A percentile compares a stretch with the other conserved stretches of the same genome.
Conservation (phyloP, 2,113 vertebrate genomes). For the Sarotherodon lohbergeri region DNA sequence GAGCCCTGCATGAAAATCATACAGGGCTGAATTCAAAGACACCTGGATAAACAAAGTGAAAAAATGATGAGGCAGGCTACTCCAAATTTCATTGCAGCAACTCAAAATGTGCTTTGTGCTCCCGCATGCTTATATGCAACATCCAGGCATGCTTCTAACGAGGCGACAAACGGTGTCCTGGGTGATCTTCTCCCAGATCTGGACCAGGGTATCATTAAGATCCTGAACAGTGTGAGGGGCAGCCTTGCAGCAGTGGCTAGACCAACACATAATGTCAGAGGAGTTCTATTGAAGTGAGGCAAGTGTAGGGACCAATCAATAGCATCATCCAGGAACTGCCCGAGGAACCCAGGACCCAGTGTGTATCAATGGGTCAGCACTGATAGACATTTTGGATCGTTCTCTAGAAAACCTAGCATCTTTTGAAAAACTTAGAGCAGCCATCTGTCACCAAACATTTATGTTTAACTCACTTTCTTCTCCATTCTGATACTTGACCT, state of each 20-base stretch:
- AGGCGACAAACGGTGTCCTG: neutral
- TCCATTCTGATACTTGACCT: neutral
- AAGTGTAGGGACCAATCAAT: neutral
- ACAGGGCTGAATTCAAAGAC: neutral
- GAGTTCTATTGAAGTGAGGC: neutral
- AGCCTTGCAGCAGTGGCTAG: neutral
- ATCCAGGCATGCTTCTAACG: neutral
- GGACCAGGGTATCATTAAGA: neutral
- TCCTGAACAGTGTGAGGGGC: neutral
- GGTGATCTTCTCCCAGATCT: neutral
- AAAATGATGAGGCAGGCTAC: neutral
- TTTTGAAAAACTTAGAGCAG: neutral
- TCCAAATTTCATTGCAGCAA: neutral
- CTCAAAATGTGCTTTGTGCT: neutral
- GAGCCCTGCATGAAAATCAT: neutral
- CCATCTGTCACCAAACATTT: neutral
- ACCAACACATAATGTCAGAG: neutral
- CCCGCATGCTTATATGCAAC: neutral
- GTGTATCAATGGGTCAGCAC: fast-evolving
- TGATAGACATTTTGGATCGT: neutral
- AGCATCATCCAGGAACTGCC: neutral
- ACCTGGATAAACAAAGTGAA: neutral
- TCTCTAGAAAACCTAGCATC: neutral
- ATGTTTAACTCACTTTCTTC: neutral
- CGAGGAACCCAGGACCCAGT: neutral